Percentiles rank a stretch among this genome's conserved stretches.
These are phyloP conservation scores for Pseudomyrmex pallidus DNA, from an alignment of 1,140 invertebrate genomes.

Conservation along the genomic window DNA sequence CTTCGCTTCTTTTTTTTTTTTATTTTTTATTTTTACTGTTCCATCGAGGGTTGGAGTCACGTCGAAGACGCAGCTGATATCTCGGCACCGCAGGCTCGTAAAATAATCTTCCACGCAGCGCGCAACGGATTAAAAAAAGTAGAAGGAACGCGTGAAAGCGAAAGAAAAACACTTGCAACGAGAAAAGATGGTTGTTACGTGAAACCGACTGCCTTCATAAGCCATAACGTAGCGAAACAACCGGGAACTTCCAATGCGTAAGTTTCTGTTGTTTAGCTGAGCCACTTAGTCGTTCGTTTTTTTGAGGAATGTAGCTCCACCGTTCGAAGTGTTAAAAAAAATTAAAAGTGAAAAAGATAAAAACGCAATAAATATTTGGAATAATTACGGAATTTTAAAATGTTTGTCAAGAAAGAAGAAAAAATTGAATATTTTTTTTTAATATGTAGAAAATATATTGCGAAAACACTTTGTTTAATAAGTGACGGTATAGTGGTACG, in stretches of 20 bases:
- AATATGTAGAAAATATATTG: neutral
- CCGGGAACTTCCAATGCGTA: constrained; percentile 50
- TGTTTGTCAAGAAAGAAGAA: neutral
- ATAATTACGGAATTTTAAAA: neutral
- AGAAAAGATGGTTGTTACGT: constrained; percentile 35
- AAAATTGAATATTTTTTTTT: constrained; percentile 4
- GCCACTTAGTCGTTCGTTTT: constrained; percentile 3
- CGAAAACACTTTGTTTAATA: constrained; percentile 4
- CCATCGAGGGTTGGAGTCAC: constrained; percentile 47
- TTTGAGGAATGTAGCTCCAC: too few species aligned
- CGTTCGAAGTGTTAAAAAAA: too few species aligned
- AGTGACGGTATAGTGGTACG: constrained; percentile 49
- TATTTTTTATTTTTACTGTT: neutral
- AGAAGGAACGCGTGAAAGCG: constrained; percentile 42
- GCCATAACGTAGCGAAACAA: constrained; percentile 26
- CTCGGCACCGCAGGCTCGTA: constrained; percentile 75
- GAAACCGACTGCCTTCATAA: constrained; percentile 9
- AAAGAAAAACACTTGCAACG: constrained; percentile 58
- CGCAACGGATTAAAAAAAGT: constrained; percentile 71
- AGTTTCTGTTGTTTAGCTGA: constrained; percentile 35
- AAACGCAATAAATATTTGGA: neutral
- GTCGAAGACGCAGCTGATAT: constrained; percentile 79
- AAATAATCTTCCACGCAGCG: constrained; percentile 76
- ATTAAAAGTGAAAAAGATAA: neutral
- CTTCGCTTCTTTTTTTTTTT: neutral